phyloP scores from a whole-genome alignment of 2,113 vertebrate species.

The Gobius niger region DNA sequence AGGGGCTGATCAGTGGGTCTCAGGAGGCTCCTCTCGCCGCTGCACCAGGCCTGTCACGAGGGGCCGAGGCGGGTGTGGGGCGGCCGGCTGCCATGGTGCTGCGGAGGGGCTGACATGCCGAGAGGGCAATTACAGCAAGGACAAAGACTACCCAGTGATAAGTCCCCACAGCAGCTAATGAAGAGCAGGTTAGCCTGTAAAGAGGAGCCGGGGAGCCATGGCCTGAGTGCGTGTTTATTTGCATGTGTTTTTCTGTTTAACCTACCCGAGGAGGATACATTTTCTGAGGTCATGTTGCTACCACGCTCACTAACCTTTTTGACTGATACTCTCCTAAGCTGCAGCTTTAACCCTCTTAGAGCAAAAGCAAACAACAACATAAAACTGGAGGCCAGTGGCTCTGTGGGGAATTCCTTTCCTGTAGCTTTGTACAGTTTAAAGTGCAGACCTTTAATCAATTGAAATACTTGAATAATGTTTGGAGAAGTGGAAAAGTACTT shows the following conservation, averaged over 20 bases:
- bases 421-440: constrained; percentile 43
- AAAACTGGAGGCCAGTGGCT: constrained; percentile 58
- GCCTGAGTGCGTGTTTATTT: constrained; percentile 55
- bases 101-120: constrained; percentile 73
- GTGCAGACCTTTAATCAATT: constrained; percentile 61
- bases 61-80: constrained; percentile 66
- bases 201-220: constrained; percentile 68
- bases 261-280: constrained; percentile 67
- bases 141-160: constrained; percentile 78
- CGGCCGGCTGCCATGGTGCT: constrained; percentile 49
- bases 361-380: constrained; percentile 60
- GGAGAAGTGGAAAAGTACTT: constrained; percentile 45
- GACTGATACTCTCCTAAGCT: constrained; percentile 58
- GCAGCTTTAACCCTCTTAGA: constrained; percentile 40
- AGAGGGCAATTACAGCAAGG: constrained; percentile 84
- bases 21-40: constrained; percentile 65
- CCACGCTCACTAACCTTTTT: constrained; percentile 57
- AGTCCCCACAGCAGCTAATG: constrained; percentile 81
- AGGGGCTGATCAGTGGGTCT: constrained; percentile 76
- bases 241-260: constrained; percentile 63
- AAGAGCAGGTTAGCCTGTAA: constrained; percentile 75
- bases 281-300: constrained; percentile 68
- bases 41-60: constrained; percentile 70
- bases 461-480: constrained; percentile 51
- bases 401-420: constrained; percentile 57